Evolutionary conservation across 2,797 vertebrate genomes (phyloP), one percentile per base, ranked within the genome.

Genomic region (Acipenser transmontanus): DNA sequence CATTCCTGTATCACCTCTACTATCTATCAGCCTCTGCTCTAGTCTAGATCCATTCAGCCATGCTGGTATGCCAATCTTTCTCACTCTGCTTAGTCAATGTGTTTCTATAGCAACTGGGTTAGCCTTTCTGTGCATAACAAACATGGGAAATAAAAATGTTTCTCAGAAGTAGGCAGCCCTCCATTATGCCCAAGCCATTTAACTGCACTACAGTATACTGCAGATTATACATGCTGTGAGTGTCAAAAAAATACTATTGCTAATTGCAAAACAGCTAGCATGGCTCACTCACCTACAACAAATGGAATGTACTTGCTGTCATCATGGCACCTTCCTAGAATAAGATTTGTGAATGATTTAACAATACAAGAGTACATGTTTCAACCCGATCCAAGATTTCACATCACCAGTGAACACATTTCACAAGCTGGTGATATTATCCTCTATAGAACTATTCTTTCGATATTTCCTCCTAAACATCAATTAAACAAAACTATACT

Each of bases 81-180:
- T 59, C 11, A 12, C 63, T 63, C 68, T 69, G 8, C 63, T 5
- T 49, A 14, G 49, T 60, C 13, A 56, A 66, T 64, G 13, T 11
- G 66, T 71, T 71, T 68, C 70, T 62, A 71, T 57, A 66, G 51
- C 66, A 68, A 71, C 70, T 14, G 49, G 65, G 57, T 64, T 59
- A 71, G 66, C 14, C 62, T 65, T 61, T 50, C 59, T 71, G 63
- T 51, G 59, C 57, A 48, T 68, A 49, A 66, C 50, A 48, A 63
- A 47, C 57, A 9, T 48, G 49, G 63, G 50, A 64, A 50, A 47
- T 71, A 12, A 20, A 60, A 49, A 20, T 59, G 63, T 68, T 65
- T 56, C 63, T 56, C 60, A 56, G 70, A 68, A 68, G 56, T n/a
- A 61, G 20, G 48, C 57, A 20, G n/a, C 62, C 63, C 56, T 47